Evolutionary conservation across 2,797 vertebrate genomes (phyloP), one percentile per base, ranked within the genome.

Genomic region (Sternarchorhynchus goeldii): DNA sequence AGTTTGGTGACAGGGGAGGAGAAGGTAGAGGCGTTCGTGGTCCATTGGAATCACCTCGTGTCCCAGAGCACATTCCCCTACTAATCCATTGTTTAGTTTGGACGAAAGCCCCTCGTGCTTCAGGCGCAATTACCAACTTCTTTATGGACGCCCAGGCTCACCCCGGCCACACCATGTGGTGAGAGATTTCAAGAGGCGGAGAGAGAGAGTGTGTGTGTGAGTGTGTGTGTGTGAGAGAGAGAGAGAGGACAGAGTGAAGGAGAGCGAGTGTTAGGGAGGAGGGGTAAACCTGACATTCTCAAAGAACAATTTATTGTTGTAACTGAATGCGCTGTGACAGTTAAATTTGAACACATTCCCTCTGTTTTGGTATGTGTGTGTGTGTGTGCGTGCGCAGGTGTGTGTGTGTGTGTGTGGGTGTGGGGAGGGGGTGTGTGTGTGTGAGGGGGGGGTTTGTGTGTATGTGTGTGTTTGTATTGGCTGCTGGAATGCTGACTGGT

Each of bases 251-350:
- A 18, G 56, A 18, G 53, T 45, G 58, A 36, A 56, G 31, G 21
- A n/a, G 21, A 25, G 25, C 25, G 25, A 25, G 57, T 53, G 16
- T 45, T 66, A 6, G 60, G 32, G 66, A 59, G 65, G 73, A 76
- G 64, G 58, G 55, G 34, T 81, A 86, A 89, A 83, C 80, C 79
- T 84, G 72, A 79, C 86, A 83, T 91, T 90, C 87, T 87, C 83
- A 82, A 87, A 89, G 86, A 87, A 90, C 87, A 91, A 92, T 90
- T 89, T 92, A 85, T 87, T 90, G 91, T 90, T 92, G 86, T 90
- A 90, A 88, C 88, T 89, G 89, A 91, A 89, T 87, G 86, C 84
- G 66, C 86, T 84, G 87, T 88, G 88, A 84, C 89, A 89, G 90
- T 90, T 87, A 88, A 84, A 91, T 87, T 83, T 89, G 36, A 86